Percentiles rank a stretch among this genome's conserved stretches.
Evolutionary conservation across 2,113 vertebrate genomes (phyloP).

Genomic region (Ibidorhyncha struthersii): DNA sequence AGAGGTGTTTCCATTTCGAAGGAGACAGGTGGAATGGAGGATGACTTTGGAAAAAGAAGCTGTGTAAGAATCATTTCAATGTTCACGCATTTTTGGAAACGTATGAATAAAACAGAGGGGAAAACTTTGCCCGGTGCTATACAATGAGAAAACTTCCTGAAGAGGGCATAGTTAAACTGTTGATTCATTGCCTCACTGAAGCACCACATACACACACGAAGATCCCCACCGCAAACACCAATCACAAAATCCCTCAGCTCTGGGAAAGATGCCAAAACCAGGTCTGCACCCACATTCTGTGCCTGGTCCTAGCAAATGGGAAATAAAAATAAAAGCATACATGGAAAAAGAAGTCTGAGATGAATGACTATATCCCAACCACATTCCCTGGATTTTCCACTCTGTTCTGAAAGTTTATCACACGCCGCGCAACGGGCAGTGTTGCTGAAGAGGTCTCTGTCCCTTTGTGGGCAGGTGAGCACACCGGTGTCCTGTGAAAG

Average conservation of each 20-base stretch:
- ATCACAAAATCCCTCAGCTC: background rate
- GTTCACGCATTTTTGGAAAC: background rate
- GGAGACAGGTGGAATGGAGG: background rate
- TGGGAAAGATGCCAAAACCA: background rate
- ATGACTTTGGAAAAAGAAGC: background rate
- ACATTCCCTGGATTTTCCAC: background rate
- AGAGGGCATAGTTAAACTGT: slow-evolving; percentile 67
- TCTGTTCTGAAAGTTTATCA: background rate
- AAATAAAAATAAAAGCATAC: background rate
- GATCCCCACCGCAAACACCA: background rate
- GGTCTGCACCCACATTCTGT: background rate
- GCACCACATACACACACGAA: background rate
- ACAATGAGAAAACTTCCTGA: slow-evolving; percentile 42
- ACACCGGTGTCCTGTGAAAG: background rate
- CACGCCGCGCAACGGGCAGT: fast-evolving
- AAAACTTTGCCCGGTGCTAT: background rate
- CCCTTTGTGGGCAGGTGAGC: background rate
- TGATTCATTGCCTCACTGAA: slow-evolving; percentile 42
- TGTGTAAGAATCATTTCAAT: background rate
- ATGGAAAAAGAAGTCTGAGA: background rate
- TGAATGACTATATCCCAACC: background rate
- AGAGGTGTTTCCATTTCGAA: background rate
- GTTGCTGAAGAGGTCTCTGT: background rate
- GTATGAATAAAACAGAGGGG: background rate
- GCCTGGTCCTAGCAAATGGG: background rate